phyloP scores from a whole-genome alignment of 2,113 vertebrate species.

The Spea bombifrons region DNA sequence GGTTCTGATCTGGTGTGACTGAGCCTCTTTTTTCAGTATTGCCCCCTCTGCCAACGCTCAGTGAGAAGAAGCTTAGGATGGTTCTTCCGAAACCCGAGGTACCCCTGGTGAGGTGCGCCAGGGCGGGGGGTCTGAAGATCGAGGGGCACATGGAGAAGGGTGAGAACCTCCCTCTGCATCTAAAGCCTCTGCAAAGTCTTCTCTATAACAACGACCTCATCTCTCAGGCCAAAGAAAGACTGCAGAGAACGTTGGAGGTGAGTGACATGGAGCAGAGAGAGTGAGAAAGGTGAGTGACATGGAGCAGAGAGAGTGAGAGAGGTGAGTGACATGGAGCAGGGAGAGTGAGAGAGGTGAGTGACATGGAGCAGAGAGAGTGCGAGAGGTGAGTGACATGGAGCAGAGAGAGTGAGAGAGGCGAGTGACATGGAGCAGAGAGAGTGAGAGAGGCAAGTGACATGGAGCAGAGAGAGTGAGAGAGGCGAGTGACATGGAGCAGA shows the following conservation, averaged over 20 bases:
- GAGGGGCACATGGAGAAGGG: background rate
- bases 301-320: background rate
- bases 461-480: background rate
- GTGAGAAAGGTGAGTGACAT: background rate
- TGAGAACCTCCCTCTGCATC: background rate
- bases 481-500: background rate
- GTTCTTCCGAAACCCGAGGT: background rate
- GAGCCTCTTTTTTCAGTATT: background rate
- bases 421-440: background rate
- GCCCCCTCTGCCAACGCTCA: background rate
- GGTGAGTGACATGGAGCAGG: background rate
- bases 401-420: background rate
- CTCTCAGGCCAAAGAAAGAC: background rate
- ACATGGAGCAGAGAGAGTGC: background rate
- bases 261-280: background rate
- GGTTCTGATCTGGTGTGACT: too few relatives aligned
- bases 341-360: background rate
- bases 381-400: background rate
- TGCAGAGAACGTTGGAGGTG: slow-evolving; percentile 13
- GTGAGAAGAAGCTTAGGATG: background rate
- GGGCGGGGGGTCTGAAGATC: background rate
- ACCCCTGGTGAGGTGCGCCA: background rate
- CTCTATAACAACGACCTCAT: background rate
- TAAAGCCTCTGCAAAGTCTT: background rate
- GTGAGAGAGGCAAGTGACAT: background rate